Evolutionary conservation across 2,797 vertebrate species (phyloP).

Genomic region (Gymnocypris eckloni): DNA sequence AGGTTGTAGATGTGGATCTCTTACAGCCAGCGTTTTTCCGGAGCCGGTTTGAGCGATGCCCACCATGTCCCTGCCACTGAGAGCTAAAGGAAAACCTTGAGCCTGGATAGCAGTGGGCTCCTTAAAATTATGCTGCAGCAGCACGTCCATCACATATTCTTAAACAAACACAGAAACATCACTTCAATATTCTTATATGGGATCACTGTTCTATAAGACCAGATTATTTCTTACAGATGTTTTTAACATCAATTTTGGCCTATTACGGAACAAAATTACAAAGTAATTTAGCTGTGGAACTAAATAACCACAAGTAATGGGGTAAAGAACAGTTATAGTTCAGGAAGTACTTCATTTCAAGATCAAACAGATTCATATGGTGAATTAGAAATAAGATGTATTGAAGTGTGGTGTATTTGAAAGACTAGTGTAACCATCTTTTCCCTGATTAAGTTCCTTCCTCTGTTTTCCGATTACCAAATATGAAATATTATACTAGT

Average conservation of each 20-base stretch:
- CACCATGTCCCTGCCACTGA: constrained; percentile 96
- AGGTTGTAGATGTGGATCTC: constrained; percentile 54
- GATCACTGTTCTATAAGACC: background rate
- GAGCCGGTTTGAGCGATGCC: constrained; percentile 98
- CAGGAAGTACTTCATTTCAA: too few relatives aligned
- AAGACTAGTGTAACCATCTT: background rate
- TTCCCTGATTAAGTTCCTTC: background rate
- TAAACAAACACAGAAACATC: constrained; percentile 17
- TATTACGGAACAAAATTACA: background rate
- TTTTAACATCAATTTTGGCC: background rate
- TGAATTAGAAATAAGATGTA: too few relatives aligned
- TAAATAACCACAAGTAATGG: background rate
- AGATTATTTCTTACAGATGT: background rate
- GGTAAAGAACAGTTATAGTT: background rate
- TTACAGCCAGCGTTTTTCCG: constrained; percentile 94
- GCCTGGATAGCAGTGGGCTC: constrained; percentile 97
- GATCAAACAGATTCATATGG: too few relatives aligned
- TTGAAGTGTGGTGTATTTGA: too few relatives aligned
- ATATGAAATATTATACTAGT: background rate
- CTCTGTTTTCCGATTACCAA: background rate
- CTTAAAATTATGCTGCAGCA: constrained; percentile 93
- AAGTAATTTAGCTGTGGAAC: background rate
- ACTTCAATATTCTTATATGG: background rate
- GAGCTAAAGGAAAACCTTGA: constrained; percentile 93
- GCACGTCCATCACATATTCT: constrained; percentile 96